Evolutionary conservation across 2,888 invertebrate species (phyloP), one percentile per base, ranked within the genome.

Genomic region (Archaeoteleia sp.): DNA sequence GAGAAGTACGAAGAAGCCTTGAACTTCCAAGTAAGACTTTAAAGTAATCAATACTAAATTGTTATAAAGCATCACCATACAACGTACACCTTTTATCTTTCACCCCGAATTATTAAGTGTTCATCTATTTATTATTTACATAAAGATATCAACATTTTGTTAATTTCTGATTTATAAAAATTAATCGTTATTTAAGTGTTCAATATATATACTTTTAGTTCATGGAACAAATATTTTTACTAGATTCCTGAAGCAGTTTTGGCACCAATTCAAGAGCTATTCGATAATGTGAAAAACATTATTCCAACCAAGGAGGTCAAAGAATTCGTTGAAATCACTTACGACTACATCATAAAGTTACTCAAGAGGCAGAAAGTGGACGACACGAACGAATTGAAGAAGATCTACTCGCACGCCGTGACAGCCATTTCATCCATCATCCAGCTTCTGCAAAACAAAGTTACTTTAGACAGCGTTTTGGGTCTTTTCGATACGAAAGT

Each of bases 271-370:
- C 86, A 88, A 27, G 90, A 91, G 62, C 70, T 89, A 0, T 87
- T 89, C 67, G 86, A 85, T 1, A 86, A 89, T 1, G 46, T 92
- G 12, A 89, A 89, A 37, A 87, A 88, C 6, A 76, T 90, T 6
- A 79, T 92, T 40, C 91, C 92, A 2, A 90, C 91, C 0, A 87
- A 88, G 0, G 93, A 94, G 78, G 80, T 90, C 2, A 88, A 87
- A 61, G 88, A 89, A 10, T 88, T 94, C 71, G 82, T 91, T 27
- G 87, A 88, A 34, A 86, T 88, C 8, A 78, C 91, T 30, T 87
- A 88, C 63, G 85, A 87, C 5, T 94, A 93, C 81, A 75, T 92
- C 17, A 46, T 79, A 17, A 82, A 81, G 40, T 74, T 78, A 58
- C 12, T 80, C 6, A 83, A 74, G 63, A 78, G 55, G 1, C 86